phyloP scores from a whole-genome alignment of 2,888 invertebrate genomes.

The Encarsia formosa region DNA sequence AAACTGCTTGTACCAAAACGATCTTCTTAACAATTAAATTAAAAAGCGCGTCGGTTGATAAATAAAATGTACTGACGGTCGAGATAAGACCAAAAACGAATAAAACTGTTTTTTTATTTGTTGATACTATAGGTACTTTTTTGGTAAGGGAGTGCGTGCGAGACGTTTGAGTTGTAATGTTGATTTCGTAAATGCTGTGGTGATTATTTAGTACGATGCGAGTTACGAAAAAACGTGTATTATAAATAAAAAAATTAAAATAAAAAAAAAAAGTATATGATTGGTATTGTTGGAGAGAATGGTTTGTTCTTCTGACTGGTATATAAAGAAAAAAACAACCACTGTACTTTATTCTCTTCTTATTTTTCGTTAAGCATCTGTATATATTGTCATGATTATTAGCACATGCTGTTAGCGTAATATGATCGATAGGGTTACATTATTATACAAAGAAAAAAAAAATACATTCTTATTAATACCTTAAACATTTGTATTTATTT shows the following conservation, averaged over 20 bases:
- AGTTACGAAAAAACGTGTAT: slow-evolving; percentile 37
- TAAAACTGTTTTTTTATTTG: no score
- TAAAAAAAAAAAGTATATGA: slow-evolving; percentile 27
- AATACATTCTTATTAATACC: slow-evolving; percentile 51
- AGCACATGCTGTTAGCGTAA: slow-evolving; percentile 48
- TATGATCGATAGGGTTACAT: slow-evolving; percentile 47
- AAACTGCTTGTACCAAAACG: slow-evolving; percentile 34
- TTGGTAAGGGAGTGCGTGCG: no score
- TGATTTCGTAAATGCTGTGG: slow-evolving; percentile 33
- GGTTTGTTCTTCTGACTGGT: slow-evolving; percentile 6
- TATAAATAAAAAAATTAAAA: no score
- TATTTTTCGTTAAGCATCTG: slow-evolving; percentile 49
- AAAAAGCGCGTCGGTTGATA: no score
- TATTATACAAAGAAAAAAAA: slow-evolving; percentile 41
- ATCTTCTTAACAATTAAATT: slow-evolving; percentile 22
- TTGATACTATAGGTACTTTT: no score
- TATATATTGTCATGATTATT: slow-evolving; percentile 50
- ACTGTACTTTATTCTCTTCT: slow-evolving; percentile 28
- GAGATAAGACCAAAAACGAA: no score
- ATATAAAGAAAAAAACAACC: slow-evolving; percentile 27
- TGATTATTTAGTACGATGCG: slow-evolving; percentile 46
- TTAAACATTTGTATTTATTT: slow-evolving; percentile 26
- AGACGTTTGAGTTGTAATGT: no score
- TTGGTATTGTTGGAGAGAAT: slow-evolving; percentile 18
- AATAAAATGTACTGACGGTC: no score